A percentile compares a stretch with the other conserved stretches of the same genome.
phyloP scores from a whole-genome alignment of 2,797 vertebrate genomes.

The Falco biarmicus region DNA sequence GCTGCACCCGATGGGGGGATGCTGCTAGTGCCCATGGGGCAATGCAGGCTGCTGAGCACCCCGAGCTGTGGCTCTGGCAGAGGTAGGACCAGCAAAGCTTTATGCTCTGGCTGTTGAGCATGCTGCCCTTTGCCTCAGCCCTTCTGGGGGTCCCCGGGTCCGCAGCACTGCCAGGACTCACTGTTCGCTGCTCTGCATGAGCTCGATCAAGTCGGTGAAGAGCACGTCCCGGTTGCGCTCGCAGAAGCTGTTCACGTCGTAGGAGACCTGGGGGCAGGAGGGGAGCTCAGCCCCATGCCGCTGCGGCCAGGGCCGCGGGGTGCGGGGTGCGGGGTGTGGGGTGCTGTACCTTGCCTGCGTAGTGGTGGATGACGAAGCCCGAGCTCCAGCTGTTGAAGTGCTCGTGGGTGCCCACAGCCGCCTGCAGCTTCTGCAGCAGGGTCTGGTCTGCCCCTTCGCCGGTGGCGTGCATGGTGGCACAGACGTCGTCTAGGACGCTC shows the following conservation, averaged over 20 bases:
- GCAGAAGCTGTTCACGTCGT: constrained; percentile 91
- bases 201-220: constrained; percentile 93
- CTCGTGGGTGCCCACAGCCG: constrained; percentile 89
- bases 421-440: constrained; percentile 94
- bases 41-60: not conserved
- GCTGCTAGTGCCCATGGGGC: rapidly evolving
- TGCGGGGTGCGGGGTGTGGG: not conserved
- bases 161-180: constrained; percentile 70
- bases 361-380: constrained; percentile 94
- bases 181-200: constrained; percentile 96
- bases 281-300: not conserved
- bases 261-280: constrained; percentile 86
- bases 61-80: not conserved
- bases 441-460: constrained; percentile 92
- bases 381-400: constrained; percentile 97
- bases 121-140: not conserved
- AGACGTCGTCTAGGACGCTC: constrained; percentile 96
- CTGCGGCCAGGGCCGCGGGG: not conserved
- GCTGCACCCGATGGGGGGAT: rapidly evolving
- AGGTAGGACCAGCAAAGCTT: not conserved
- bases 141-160: not conserved
- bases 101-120: not conserved
- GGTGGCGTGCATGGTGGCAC: constrained; percentile 95
- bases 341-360: constrained; percentile 89
- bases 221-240: constrained; percentile 95